Evolutionary conservation across 2,797 vertebrate species (phyloP), one percentile per base, ranked within the genome.

Genomic region (Phrynocephalus vlangalii): DNA sequence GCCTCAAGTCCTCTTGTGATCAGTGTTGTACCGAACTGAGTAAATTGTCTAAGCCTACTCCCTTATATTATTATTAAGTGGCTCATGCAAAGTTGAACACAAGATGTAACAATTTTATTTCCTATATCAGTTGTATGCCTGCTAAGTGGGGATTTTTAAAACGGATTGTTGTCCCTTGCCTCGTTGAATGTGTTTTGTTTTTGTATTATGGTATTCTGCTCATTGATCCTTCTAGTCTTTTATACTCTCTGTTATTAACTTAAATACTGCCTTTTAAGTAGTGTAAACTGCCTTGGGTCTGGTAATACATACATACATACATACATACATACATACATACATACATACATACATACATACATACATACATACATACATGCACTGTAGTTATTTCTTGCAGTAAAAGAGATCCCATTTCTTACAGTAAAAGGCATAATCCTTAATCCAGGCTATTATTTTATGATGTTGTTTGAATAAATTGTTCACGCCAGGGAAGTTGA

Each of bases 21-120:
- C 28, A 82, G 15, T 60, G 80, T n/a, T 87, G 10, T 22, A 80
- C 30, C 83, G 16, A 70, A 38, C 85, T 70, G 38, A 50, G 68
- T 30, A 86, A 6, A 79, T 3, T 50, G 28, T 6, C 85, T 83
- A 16, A 0, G 16, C 0, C 4, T 5, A 33, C 3, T 73, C 79
- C 72, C 71, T 80, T 66, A 71, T 18, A 66, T 67, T 38, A 28
- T 87, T 76, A 76, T 66, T 30, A 71, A 1, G 5, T 76, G 48
- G 24, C 50, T 48, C 85, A 20, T 83, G 11, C 82, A 67, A 52
- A 22, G 1, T 88, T 93, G 44, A 70, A 16, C 86, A 24, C 5
- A 60, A 20, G 4, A 22, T 80, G 68, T 84, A 15, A 0, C 52
- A 33, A 1, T 66, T 70, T 18, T 52, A 48, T 38, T 52, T 13